A percentile compares a stretch with the other conserved stretches of the same genome.
Evolutionary conservation across 2,113 vertebrate species (phyloP).

Genomic region (Equus quagga): DNA sequence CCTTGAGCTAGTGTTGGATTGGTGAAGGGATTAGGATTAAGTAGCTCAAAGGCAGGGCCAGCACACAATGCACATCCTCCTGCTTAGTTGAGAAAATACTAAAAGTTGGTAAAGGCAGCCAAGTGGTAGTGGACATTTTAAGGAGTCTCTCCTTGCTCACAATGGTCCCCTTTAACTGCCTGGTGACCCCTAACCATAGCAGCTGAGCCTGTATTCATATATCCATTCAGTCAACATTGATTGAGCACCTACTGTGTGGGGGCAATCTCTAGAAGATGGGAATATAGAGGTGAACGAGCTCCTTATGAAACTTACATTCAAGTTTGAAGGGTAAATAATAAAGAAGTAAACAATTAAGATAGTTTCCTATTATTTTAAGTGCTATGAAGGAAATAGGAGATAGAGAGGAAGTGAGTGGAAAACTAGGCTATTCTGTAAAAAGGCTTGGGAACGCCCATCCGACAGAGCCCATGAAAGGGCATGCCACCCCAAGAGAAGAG

Average conservation of each 20-base stretch:
- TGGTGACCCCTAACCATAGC: neutral
- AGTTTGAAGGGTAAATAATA: too few relatives aligned
- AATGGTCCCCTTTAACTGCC: neutral
- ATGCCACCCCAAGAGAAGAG: accelerated
- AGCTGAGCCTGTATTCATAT: neutral
- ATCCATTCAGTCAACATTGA: neutral
- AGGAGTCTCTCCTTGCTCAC: neutral
- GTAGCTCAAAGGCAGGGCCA: neutral
- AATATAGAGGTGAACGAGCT: neutral
- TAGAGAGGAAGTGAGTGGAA: neutral
- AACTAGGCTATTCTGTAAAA: neutral
- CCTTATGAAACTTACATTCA: neutral
- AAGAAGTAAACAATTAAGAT: neutral
- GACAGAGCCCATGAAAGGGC: neutral
- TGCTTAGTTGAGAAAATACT: neutral
- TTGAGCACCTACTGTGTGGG: neutral
- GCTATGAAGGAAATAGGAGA: neutral
- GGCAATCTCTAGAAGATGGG: neutral
- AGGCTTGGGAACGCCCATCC: too few relatives aligned
- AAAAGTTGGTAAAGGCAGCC: neutral
- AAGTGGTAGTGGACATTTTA: neutral
- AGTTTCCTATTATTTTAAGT: neutral
- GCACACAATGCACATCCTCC: neutral
- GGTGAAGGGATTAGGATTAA: neutral
- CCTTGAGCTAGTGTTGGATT: neutral